Percentiles rank a stretch among this genome's conserved stretches.
These are phyloP conservation scores for Apis florea DNA, from an alignment of 1,140 invertebrate genomes.

Conservation along the genomic window DNA sequence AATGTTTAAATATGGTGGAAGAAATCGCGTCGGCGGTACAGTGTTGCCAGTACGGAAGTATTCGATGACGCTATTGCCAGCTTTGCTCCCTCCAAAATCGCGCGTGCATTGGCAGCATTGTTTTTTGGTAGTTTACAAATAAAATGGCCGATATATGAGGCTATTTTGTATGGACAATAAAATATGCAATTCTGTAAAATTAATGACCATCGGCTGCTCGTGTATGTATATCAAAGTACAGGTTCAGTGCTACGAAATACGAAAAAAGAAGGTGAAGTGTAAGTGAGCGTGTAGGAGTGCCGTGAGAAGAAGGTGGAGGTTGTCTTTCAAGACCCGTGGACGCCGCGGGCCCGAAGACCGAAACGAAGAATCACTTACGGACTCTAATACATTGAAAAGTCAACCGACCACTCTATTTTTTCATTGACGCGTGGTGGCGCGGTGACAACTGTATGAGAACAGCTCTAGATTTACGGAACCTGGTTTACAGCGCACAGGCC, in stretches of 20 bases:
- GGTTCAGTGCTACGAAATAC: slow-evolving; percentile 39
- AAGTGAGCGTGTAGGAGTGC: slow-evolving; percentile 65
- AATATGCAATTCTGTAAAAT: slow-evolving; percentile 76
- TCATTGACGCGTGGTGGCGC: slow-evolving; percentile 65
- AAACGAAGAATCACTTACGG: slow-evolving; percentile 59
- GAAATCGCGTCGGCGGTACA: slow-evolving; percentile 60
- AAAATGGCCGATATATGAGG: slow-evolving; percentile 80
- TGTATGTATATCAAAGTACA: slow-evolving; percentile 57
- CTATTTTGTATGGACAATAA: slow-evolving; percentile 78
- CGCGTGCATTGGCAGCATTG: slow-evolving; percentile 76
- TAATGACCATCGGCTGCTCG: slow-evolving; percentile 72
- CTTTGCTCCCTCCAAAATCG: slow-evolving; percentile 76
- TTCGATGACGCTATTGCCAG: slow-evolving; percentile 66
- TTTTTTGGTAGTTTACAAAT: slow-evolving; percentile 80
- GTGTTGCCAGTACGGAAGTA: slow-evolving; percentile 71
- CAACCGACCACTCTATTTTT: slow-evolving; percentile 46
- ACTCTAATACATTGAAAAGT: slow-evolving; percentile 53
- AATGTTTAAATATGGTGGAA: slow-evolving; percentile 68
- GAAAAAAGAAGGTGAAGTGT: slow-evolving; percentile 54
- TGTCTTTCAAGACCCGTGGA: slow-evolving; percentile 71
- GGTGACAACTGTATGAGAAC: slow-evolving; percentile 64
- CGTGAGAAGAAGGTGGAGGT: slow-evolving; percentile 70
- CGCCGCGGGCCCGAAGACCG: slow-evolving; percentile 69
- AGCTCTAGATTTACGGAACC: slow-evolving; percentile 24
- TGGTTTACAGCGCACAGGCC: slow-evolving; percentile 35